These are phyloP conservation scores for Pseudochirops cupreus DNA, from an alignment of 2,797 vertebrate species.

Conservation along the genomic window DNA sequence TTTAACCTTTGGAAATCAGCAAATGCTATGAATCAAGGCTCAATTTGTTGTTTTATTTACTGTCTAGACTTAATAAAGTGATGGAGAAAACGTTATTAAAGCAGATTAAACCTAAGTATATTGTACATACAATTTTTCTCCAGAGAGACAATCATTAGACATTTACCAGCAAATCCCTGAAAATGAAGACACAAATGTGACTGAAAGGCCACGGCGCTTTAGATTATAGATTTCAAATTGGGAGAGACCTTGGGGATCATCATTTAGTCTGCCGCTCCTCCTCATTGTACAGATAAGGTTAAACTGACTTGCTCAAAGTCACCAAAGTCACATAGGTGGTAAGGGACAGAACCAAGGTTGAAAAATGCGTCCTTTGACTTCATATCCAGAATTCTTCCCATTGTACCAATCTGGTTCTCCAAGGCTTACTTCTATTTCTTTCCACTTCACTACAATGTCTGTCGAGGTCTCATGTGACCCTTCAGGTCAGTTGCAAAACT, in stretches of 20 bases:
- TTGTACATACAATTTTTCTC: neutral
- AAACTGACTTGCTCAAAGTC: neutral
- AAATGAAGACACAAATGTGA: neutral
- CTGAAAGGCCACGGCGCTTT: neutral
- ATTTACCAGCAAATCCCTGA: neutral
- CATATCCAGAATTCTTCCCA: neutral
- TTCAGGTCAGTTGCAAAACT: neutral
- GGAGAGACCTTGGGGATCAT: neutral
- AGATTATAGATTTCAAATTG: neutral
- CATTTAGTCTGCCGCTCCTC: neutral
- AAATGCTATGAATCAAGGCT: neutral
- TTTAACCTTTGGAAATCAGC: neutral
- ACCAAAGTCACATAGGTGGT: neutral
- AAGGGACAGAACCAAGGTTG: neutral
- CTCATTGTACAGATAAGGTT: neutral
- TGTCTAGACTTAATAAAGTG: neutral
- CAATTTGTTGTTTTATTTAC: neutral
- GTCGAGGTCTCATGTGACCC: neutral
- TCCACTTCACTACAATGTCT: neutral
- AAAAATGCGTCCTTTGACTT: neutral
- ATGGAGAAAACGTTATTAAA: neutral
- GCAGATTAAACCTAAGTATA: neutral
- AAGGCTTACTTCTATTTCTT: neutral
- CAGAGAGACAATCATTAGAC: neutral
- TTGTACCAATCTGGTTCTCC: neutral